Evolutionary conservation across 2,888 invertebrate genomes (phyloP).

Genomic region (Dynastes hyllus): DNA sequence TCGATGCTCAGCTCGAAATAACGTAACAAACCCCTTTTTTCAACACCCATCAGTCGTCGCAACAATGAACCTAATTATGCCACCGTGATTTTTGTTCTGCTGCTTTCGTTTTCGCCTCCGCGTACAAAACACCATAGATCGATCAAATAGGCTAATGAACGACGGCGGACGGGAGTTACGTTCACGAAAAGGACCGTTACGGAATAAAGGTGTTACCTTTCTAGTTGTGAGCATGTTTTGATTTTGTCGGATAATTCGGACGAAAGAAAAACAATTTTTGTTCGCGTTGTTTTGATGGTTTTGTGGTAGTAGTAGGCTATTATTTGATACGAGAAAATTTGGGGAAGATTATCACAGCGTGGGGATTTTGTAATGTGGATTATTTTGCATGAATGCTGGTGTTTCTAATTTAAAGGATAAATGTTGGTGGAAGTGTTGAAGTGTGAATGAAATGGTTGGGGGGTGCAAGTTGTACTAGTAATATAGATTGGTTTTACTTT

Average conservation of each 20-base stretch:
- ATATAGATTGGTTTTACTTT: too few relatives aligned
- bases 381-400: too few relatives aligned
- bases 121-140: background rate
- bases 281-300: background rate
- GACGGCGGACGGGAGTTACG: background rate
- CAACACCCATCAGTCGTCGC: conserved; percentile 14
- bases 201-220: conserved; percentile 23
- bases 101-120: background rate
- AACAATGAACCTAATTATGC: conserved; percentile 40
- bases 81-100: conserved; percentile 33
- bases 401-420: too few relatives aligned
- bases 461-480: too few relatives aligned
- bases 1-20: conserved; percentile 17
- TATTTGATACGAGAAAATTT: background rate
- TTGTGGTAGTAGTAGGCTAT: background rate
- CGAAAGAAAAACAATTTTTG: conserved; percentile 14
- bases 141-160: conserved; percentile 25
- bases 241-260: conserved; percentile 15
- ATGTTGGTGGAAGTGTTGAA: too few relatives aligned
- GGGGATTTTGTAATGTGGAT: too few relatives aligned
- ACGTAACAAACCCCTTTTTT: conserved; percentile 36
- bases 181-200: background rate
- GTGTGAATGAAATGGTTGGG: too few relatives aligned
- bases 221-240: conserved; percentile 21
- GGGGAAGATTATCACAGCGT: background rate